Base-by-base conservation (phyloP, 2,888 invertebrate species). In the Eurytoma californica region DNA sequence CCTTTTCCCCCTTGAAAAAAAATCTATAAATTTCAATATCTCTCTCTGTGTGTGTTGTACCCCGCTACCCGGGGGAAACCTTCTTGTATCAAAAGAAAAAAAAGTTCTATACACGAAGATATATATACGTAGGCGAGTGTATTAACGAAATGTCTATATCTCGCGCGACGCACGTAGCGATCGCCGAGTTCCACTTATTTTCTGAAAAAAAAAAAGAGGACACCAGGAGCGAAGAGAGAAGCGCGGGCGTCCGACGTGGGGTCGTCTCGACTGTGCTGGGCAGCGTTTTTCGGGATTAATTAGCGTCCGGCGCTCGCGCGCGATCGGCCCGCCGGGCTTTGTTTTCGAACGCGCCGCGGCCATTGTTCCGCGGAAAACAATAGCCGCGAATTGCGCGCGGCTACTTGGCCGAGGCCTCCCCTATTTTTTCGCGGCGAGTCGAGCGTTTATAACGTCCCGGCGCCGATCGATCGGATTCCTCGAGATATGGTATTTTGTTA, bases 181-280 rank as follows among this genome's bases (percentile, higher is more conserved):
- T 7, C 39, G 84, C 81, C 82, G 79, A 39, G 39, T 82, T 83
- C 82, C 83, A 85, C 83, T 83, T 85, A 85, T 86, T 86, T 85
- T 86, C 80, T 81, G 83, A 60, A 39, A n/a, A 67, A 66, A 2
- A 57, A 47, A 57, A 39, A 58, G 24, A 58, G 47, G 58, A 58
- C 57, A 69, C 69, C 39, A 67, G 28, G 24, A 60, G 60, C 24
- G 24, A 24, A 58, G 57, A n/a, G 39, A 60, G 28, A 60, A 28
- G 30, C n/a, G 16, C 16, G 47, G 14, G 61, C 39, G 60, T 60
- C 30, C 30, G 30, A 7, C 7, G 30, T 0, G 7, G 30, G 7
- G 30, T 30, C 39, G 39, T 39, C 39, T 9, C 39, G 39, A 39
- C 28, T 63, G 69, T 53, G 49, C 57, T 55, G 61, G 61, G 65